Percentiles rank a stretch among this genome's conserved stretches.
Conservation (phyloP, 2,113 vertebrate species). For the Arenaria interpres region DNA sequence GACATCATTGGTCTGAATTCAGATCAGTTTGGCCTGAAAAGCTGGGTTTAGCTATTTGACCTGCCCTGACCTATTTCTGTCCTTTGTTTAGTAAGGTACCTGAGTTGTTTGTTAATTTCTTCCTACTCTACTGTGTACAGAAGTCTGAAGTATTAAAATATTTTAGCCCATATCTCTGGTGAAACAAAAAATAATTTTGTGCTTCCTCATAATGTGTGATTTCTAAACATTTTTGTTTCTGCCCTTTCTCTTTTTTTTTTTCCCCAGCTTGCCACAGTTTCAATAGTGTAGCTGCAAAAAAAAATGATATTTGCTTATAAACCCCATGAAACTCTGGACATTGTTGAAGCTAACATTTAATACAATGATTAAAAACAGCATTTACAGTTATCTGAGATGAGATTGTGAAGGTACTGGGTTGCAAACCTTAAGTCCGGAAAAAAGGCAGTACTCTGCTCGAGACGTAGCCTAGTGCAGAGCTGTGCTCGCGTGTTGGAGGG, state of each 20-base stretch:
- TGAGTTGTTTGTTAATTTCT: conserved; percentile 14
- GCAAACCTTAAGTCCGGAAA: not conserved
- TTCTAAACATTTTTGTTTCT: not conserved
- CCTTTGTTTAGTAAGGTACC: conserved; percentile 3
- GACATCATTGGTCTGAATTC: conserved; percentile 56
- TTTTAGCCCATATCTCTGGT: not conserved
- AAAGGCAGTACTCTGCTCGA: not conserved
- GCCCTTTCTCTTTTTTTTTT: not conserved
- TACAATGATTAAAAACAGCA: not conserved
- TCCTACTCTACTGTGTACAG: not conserved
- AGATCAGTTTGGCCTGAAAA: conserved; percentile 49
- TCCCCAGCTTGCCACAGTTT: not conserved
- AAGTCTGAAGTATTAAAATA: not conserved
- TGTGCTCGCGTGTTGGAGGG: not conserved
- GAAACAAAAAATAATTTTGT: not conserved
- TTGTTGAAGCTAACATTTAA: not conserved
- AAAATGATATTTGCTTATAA: not conserved
- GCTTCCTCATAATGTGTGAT: not conserved
- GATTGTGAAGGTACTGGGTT: not conserved
- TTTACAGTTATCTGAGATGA: not conserved
- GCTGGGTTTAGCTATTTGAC: conserved; percentile 42
- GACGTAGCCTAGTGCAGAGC: not conserved
- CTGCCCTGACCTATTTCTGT: not conserved
- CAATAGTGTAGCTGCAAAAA: not conserved
- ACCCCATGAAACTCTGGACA: not conserved